Evolutionary conservation across 2,797 vertebrate genomes (phyloP).

Genomic region (Pygocentrus nattereri): DNA sequence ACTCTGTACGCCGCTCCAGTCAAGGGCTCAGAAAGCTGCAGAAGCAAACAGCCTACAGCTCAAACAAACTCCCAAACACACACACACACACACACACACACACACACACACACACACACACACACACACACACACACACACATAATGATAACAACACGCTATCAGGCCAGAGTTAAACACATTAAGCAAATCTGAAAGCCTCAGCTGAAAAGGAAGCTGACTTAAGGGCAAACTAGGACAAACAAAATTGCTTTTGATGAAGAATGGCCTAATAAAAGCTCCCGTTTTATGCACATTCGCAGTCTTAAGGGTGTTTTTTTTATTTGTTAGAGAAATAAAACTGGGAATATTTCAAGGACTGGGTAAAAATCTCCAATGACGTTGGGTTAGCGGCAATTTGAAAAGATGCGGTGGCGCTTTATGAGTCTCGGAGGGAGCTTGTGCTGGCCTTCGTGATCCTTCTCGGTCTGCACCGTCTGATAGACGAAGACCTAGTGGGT

Average conservation of each 20-base stretch:
- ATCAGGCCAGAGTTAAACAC: constrained; percentile 27
- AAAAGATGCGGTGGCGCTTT: too few relatives aligned
- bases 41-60: constrained; percentile 3
- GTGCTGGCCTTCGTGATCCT: too few relatives aligned
- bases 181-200: constrained; percentile 22
- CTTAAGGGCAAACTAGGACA: neutral
- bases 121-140: constrained; percentile 33
- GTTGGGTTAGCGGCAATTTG: too few relatives aligned
- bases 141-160: constrained; percentile 17
- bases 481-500: too few relatives aligned
- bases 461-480: too few relatives aligned
- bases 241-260: constrained; percentile 8
- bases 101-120: constrained; percentile 10
- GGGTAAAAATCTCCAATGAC: too few relatives aligned
- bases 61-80: neutral
- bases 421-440: too few relatives aligned
- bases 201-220: neutral
- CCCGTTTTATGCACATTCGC: neutral
- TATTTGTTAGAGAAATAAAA: too few relatives aligned
- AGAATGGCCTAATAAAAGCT: neutral
- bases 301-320: neutral
- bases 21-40: constrained; percentile 22
- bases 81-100: constrained; percentile 28
- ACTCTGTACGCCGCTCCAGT: neutral
- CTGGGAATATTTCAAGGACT: too few relatives aligned